Percentiles rank a stretch among this genome's conserved stretches.
Evolutionary conservation across 2,888 invertebrate species (phyloP).

Genomic region (Diaperis boleti): DNA sequence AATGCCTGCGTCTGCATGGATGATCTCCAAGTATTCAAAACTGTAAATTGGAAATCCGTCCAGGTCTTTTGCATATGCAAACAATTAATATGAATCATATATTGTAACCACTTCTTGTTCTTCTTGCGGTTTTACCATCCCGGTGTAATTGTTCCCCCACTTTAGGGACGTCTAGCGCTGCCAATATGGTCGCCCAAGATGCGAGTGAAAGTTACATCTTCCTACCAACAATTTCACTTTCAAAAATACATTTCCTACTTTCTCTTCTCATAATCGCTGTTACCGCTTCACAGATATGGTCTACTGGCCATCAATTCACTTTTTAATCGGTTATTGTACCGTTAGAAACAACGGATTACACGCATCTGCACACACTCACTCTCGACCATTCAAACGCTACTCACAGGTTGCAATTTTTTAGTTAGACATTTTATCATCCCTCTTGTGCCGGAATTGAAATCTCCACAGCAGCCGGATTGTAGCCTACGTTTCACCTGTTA

Average conservation of each 20-base stretch:
- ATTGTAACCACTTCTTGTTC: no score
- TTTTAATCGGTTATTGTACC: constrained; percentile 25
- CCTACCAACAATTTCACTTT: constrained; percentile 58
- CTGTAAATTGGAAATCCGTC: no score
- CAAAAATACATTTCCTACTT: constrained; percentile 61
- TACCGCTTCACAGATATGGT: constrained; percentile 32
- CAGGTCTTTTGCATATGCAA: no score
- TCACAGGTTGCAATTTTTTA: no score
- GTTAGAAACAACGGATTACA: constrained; percentile 31
- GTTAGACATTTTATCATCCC: constrained; percentile 8
- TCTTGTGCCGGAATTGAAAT: constrained; percentile 39
- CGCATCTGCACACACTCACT: constrained; percentile 3
- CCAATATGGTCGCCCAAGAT: constrained; percentile 6
- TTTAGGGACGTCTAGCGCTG: constrained; percentile 19
- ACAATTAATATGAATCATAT: no score
- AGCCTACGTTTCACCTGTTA: background rate
- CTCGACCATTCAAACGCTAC: background rate
- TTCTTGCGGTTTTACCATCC: no score
- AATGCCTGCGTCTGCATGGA: no score
- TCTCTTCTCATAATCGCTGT: constrained; percentile 51
- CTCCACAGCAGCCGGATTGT: constrained; percentile 14
- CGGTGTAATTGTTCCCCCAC: background rate
- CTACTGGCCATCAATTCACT: constrained; percentile 33
- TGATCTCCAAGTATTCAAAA: no score
- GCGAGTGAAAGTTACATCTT: constrained; percentile 48